These are phyloP conservation scores for Listronotus oregonensis DNA, from an alignment of 1,140 invertebrate species.

Conservation along the genomic window DNA sequence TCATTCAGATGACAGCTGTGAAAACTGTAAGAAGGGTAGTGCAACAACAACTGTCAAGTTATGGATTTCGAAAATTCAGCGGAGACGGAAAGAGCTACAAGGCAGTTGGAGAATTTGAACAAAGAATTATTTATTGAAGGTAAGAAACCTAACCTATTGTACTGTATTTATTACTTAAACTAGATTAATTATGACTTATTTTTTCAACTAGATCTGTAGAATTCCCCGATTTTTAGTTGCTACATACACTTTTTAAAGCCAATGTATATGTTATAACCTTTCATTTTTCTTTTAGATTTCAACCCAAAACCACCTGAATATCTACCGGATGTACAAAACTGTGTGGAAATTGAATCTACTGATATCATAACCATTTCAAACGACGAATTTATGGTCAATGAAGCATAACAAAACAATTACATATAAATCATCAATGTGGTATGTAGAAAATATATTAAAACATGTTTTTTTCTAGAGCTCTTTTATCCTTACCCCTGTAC, in stretches of 20 bases:
- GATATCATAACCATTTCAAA: slow-evolving; percentile 47
- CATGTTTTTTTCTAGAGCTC: no score
- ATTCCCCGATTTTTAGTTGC: no score
- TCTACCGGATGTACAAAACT: slow-evolving; percentile 47
- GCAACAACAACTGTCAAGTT: slow-evolving; percentile 22
- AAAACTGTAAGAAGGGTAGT: slow-evolving; percentile 32
- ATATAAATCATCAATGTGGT: slow-evolving; percentile 9
- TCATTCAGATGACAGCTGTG: slow-evolving; percentile 16
- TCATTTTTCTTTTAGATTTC: slow-evolving; percentile 29
- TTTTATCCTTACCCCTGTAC: no score
- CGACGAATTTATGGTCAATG: slow-evolving; percentile 49
- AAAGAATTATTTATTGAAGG: slow-evolving; percentile 36
- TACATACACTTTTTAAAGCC: no score
- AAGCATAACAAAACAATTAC: slow-evolving; percentile 28
- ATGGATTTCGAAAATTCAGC: slow-evolving; percentile 30
- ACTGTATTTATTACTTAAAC: no score
- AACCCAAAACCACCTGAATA: slow-evolving; percentile 35
- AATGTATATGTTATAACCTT: no score
- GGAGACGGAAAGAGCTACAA: slow-evolving; percentile 38
- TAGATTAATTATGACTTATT: no score
- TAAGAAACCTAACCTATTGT: neutral
- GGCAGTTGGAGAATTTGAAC: slow-evolving; percentile 33
- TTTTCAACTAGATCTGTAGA: no score
- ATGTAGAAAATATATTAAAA: no score
- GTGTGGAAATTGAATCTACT: slow-evolving; percentile 47